A percentile compares a stretch with the other conserved stretches of the same genome.
Conservation (phyloP, 2,888 invertebrate species). For the Linnaemya vulpina region DNA sequence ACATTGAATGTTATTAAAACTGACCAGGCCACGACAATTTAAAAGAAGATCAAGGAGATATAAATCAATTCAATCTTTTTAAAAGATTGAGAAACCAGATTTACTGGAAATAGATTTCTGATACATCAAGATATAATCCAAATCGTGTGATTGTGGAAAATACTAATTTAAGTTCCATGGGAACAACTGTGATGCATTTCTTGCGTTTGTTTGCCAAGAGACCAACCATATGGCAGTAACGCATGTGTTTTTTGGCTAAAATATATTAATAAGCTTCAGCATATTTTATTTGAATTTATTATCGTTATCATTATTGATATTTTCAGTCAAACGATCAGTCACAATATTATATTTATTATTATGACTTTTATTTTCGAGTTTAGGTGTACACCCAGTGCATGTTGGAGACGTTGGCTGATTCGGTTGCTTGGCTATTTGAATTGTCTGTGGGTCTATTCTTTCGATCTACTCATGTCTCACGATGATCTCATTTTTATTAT, state of each 20-base stretch:
- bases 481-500: slow-evolving; percentile 53
- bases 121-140: too few species aligned
- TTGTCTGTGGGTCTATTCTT: slow-evolving; percentile 15
- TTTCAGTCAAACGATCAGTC: slow-evolving; percentile 4
- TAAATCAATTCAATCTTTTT: too few species aligned
- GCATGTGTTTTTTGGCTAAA: slow-evolving; percentile 17
- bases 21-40: too few species aligned
- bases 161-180: too few species aligned
- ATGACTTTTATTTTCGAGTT: slow-evolving; percentile 25
- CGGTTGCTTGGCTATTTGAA: neutral
- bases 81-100: too few species aligned
- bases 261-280: slow-evolving; percentile 13
- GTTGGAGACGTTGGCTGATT: slow-evolving; percentile 10
- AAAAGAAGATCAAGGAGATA: too few species aligned
- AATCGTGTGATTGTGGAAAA: too few species aligned
- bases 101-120: too few species aligned
- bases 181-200: too few species aligned
- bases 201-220: too few species aligned
- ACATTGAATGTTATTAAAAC: too few species aligned
- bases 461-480: slow-evolving; percentile 3
- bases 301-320: slow-evolving; percentile 18
- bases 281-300: slow-evolving; percentile 1
- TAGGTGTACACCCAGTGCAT: slow-evolving; percentile 39
- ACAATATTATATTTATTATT: slow-evolving; percentile 16
- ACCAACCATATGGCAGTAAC: slow-evolving; percentile 10